Conservation (phyloP, 2,888 invertebrate genomes). For the Amphipoea lucens region DNA sequence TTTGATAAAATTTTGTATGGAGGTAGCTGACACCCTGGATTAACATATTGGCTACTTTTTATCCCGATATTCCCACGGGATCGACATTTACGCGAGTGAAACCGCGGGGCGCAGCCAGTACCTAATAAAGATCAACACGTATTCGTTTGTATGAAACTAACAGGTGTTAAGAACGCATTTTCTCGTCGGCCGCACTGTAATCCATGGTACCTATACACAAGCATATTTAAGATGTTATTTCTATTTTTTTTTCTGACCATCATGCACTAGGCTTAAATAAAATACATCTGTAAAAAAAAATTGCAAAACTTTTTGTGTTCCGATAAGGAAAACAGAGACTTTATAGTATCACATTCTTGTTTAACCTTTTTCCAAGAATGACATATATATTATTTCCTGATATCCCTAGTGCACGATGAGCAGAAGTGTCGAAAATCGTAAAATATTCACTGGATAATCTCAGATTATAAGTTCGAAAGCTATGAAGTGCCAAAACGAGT, state of each 20-base stretch:
- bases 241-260: background rate
- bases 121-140: background rate
- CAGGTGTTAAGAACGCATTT: background rate
- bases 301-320: too few relatives aligned
- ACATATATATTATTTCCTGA: background rate
- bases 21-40: too few relatives aligned
- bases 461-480: constrained; percentile 30
- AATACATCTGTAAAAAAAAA: background rate
- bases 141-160: background rate
- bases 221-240: constrained; percentile 15
- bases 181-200: background rate
- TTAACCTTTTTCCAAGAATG: background rate
- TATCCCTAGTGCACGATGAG: constrained; percentile 11
- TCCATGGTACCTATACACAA: constrained; percentile 10
- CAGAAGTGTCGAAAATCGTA: constrained; percentile 34
- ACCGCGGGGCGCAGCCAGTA: background rate
- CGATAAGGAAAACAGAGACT: too few relatives aligned
- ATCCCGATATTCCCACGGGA: too few relatives aligned
- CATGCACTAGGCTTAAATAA: background rate
- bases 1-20: too few relatives aligned
- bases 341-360: background rate
- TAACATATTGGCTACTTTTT: too few relatives aligned
- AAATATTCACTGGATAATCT: constrained; percentile 29
- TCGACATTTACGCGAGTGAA: too few relatives aligned
- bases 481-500: constrained; percentile 52